Conservation (phyloP, 2,797 vertebrate genomes). For the Remorina albescens region DNA sequence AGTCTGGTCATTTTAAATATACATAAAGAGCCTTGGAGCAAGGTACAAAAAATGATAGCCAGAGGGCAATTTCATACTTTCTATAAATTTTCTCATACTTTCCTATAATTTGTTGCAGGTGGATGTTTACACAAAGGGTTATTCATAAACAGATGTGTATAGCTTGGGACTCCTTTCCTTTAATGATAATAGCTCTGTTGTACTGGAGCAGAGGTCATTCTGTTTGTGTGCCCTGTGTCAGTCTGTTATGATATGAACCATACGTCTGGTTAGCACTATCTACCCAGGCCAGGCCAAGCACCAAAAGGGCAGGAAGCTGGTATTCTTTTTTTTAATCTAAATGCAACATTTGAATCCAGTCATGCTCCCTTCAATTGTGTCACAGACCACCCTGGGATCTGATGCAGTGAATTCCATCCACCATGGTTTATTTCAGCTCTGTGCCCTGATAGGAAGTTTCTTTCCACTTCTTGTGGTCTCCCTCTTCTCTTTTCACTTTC, state of each 20-base stretch:
- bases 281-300: constrained; percentile 1
- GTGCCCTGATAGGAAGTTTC: neutral
- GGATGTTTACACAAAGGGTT: neutral
- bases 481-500: neutral
- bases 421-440: constrained; percentile 4
- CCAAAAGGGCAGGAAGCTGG: neutral
- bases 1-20: constrained; percentile 36
- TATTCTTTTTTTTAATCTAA: neutral
- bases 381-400: neutral
- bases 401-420: constrained; percentile 1
- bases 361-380: neutral
- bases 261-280: neutral
- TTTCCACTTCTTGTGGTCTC: neutral
- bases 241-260: neutral
- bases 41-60: constrained; percentile 14
- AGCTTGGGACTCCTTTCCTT: constrained; percentile 6
- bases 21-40: constrained; percentile 19
- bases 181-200: constrained; percentile 6
- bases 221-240: neutral
- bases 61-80: constrained; percentile 39
- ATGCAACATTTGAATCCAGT: neutral
- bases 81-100: constrained; percentile 37
- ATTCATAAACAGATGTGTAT: neutral
- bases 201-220: neutral
- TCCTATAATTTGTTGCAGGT: constrained; percentile 35